phyloP scores from a whole-genome alignment of 2,888 invertebrate genomes.

The Nomada fucata region DNA sequence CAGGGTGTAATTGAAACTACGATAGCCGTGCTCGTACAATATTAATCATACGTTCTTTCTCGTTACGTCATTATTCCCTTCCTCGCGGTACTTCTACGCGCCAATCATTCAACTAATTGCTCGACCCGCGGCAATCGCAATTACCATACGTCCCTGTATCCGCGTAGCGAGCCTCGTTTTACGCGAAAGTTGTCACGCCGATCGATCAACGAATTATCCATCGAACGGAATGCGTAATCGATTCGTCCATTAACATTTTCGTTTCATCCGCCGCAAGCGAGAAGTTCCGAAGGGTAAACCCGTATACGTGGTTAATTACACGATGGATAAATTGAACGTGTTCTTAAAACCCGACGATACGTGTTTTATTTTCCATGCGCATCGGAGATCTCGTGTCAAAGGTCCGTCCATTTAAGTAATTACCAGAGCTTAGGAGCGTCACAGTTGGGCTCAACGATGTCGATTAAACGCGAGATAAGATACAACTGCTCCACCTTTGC shows the following conservation, averaged over 20 bases:
- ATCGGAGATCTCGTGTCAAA: slow-evolving; percentile 54
- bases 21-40: slow-evolving; percentile 22
- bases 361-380: slow-evolving; percentile 39
- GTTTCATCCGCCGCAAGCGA: too few relatives aligned
- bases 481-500: slow-evolving; percentile 66
- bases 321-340: slow-evolving; percentile 33
- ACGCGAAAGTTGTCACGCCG: neutral
- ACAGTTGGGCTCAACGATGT: slow-evolving; percentile 64
- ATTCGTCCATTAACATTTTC: neutral
- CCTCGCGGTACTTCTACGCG: slow-evolving; percentile 34
- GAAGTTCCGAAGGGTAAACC: neutral
- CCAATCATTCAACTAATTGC: slow-evolving; percentile 39
- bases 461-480: slow-evolving; percentile 74
- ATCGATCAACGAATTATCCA: slow-evolving; percentile 33
- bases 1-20: slow-evolving; percentile 16
- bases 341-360: slow-evolving; percentile 14
- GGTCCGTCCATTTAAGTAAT: slow-evolving; percentile 73
- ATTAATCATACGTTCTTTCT: slow-evolving; percentile 35
- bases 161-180: slow-evolving; percentile 11
- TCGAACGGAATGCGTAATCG: slow-evolving; percentile 34
- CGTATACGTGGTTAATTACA: slow-evolving; percentile 16
- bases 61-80: slow-evolving; percentile 38
- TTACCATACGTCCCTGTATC: slow-evolving; percentile 24
- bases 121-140: slow-evolving; percentile 40
- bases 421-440: slow-evolving; percentile 73